Percentiles rank a stretch among this genome's conserved stretches.
These are phyloP conservation scores for Xanthia icteritia DNA, from an alignment of 2,888 invertebrate species.

Conservation along the genomic window DNA sequence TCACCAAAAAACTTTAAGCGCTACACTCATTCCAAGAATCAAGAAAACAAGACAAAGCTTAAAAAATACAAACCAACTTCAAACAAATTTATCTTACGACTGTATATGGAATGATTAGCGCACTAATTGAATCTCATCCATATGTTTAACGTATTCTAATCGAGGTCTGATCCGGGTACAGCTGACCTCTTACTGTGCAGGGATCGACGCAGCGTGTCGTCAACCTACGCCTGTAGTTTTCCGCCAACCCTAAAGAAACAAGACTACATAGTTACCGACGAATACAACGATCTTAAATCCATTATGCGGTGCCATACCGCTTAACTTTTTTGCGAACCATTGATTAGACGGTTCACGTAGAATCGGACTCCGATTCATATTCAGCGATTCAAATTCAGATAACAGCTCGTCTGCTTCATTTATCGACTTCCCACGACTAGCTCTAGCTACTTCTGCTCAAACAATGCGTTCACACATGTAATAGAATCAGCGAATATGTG, in stretches of 20 bases:
- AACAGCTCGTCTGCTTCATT: slow-evolving; percentile 48
- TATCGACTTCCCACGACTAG: slow-evolving; percentile 64
- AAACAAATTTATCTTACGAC: neutral
- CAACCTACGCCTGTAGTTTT: slow-evolving; percentile 28
- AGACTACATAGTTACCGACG: slow-evolving; percentile 25
- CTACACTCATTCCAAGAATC: neutral
- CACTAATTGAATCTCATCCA: slow-evolving; percentile 19
- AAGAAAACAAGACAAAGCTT: neutral
- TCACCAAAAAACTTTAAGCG: neutral
- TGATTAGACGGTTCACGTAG: slow-evolving; percentile 39
- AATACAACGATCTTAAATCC: slow-evolving; percentile 23
- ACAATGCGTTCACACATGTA: slow-evolving; percentile 65
- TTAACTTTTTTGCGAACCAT: slow-evolving; percentile 41
- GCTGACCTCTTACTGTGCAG: slow-evolving; percentile 24
- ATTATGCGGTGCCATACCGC: slow-evolving; percentile 18
- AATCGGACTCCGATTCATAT: slow-evolving; percentile 56
- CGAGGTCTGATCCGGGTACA: neutral
- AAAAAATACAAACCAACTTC: neutral
- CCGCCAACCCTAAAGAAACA: slow-evolving; percentile 2
- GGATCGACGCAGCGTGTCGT: slow-evolving; percentile 49
- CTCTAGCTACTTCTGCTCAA: slow-evolving; percentile 58
- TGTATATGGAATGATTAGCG: slow-evolving; percentile 9
- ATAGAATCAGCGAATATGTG: slow-evolving; percentile 57
- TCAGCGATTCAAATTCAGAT: slow-evolving; percentile 63
- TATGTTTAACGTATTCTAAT: slow-evolving; percentile 17